These are phyloP conservation scores for Drosophila arawakana DNA, from an alignment of 1,140 invertebrate species.

Conservation along the genomic window DNA sequence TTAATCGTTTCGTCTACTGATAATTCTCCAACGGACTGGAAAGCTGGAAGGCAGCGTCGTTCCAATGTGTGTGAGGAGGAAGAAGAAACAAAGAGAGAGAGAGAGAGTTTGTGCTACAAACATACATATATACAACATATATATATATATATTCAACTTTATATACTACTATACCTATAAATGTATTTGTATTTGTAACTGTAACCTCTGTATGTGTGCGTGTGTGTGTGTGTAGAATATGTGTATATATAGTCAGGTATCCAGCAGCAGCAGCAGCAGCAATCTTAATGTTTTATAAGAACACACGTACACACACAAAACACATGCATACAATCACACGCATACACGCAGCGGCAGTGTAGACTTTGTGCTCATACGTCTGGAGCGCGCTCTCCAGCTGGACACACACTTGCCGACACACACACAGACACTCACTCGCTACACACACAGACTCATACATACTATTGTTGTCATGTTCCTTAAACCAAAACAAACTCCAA, in stretches of 20 bases:
- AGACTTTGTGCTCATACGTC: not conserved
- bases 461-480: slow-evolving; percentile 51
- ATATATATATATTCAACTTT: slow-evolving; percentile 41
- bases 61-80: not conserved
- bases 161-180: slow-evolving; percentile 21
- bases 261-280: slow-evolving; percentile 1
- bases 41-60: not conserved
- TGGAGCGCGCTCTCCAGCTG: slow-evolving; percentile 13
- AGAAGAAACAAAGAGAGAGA: not conserved
- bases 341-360: slow-evolving; percentile 14
- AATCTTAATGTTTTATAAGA: slow-evolving; percentile 20
- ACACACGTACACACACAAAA: not conserved
- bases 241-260: slow-evolving; percentile 37
- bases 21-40: slow-evolving; percentile 1
- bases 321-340: not conserved
- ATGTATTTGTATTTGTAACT: slow-evolving; percentile 12
- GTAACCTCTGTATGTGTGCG: slow-evolving; percentile 3
- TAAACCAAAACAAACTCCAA: slow-evolving; percentile 23
- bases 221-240: slow-evolving; percentile 41
- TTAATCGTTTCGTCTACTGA: slow-evolving; percentile 81
- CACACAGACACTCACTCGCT: not conserved
- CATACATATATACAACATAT: slow-evolving; percentile 23
- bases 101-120: not conserved
- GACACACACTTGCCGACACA: not conserved
- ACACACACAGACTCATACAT: slow-evolving; percentile 14